Percentiles rank a stretch among this genome's conserved stretches.
phyloP scores from a whole-genome alignment of 2,888 invertebrate species.

The Acronicta aceris region DNA sequence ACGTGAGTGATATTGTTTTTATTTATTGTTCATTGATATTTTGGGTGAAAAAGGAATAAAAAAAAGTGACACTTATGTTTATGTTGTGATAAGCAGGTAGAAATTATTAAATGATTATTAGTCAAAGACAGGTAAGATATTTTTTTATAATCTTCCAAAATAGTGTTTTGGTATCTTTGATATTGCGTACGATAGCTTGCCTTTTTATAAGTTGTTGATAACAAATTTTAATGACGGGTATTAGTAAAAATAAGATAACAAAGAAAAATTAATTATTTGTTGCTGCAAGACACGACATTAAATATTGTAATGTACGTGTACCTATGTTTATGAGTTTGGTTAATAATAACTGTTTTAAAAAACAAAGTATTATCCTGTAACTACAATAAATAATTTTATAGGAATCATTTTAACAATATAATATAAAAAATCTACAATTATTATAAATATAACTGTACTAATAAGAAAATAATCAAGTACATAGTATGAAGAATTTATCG shows the following conservation, averaged over 20 bases:
- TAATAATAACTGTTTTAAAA: too few relatives aligned
- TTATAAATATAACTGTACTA: conserved; percentile 19
- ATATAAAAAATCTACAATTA: too few relatives aligned
- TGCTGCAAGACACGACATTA: too few relatives aligned
- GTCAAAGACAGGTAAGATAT: too few relatives aligned
- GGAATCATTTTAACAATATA: too few relatives aligned
- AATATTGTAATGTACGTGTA: too few relatives aligned
- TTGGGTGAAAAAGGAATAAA: background rate
- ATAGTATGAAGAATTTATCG: conserved; percentile 11
- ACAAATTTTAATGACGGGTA: conserved; percentile 26
- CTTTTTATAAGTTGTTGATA: background rate
- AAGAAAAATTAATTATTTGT: conserved; percentile 28
- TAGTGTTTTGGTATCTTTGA: too few relatives aligned
- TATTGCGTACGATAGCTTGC: too few relatives aligned
- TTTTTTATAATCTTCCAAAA: too few relatives aligned
- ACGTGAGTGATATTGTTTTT: conserved; percentile 41
- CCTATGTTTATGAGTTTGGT: too few relatives aligned
- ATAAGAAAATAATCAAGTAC: conserved; percentile 3
- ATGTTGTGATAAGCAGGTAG: conserved; percentile 8
- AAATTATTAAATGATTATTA: conserved; percentile 1
- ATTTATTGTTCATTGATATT: background rate
- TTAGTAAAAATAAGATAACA: conserved; percentile 32
- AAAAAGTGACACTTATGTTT: conserved; percentile 13
- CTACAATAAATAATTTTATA: too few relatives aligned
- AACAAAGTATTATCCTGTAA: too few relatives aligned